Evolutionary conservation across 1,140 invertebrate species (phyloP).

Genomic region (Pentalonia nigronervosa): DNA sequence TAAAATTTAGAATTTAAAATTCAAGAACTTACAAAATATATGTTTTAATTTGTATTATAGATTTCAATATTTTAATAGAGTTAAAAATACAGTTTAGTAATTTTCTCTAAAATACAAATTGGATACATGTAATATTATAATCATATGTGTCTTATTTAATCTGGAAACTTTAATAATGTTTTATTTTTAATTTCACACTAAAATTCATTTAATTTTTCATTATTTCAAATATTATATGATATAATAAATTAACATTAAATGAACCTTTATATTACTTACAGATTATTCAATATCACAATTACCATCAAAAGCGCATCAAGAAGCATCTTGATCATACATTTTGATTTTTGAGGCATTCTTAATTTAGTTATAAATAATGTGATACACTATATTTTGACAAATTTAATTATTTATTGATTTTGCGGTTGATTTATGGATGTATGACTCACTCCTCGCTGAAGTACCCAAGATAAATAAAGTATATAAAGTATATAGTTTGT

Average conservation of each 20-base stretch:
- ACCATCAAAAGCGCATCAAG: background rate
- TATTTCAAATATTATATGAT: background rate
- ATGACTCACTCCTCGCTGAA: background rate
- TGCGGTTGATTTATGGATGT: background rate
- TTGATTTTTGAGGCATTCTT: background rate
- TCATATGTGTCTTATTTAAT: background rate
- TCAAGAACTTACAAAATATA: background rate
- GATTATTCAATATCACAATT: background rate
- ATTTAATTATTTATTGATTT: background rate
- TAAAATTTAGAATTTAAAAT: background rate
- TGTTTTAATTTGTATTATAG: background rate
- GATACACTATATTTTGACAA: background rate
- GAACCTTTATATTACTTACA: background rate
- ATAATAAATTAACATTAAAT: background rate
- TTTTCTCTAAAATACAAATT: background rate
- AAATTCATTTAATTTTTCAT: background rate
- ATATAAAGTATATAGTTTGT: background rate
- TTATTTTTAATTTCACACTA: background rate
- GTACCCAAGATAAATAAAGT: background rate
- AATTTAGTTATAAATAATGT: background rate
- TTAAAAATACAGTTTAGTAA: background rate
- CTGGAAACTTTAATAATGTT: background rate
- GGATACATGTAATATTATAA: background rate
- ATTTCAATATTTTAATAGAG: background rate
- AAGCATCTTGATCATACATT: background rate